Percentiles rank a stretch among this genome's conserved stretches.
phyloP scores from a whole-genome alignment of 2,797 vertebrate species.

The Mastacembelus armatus region DNA sequence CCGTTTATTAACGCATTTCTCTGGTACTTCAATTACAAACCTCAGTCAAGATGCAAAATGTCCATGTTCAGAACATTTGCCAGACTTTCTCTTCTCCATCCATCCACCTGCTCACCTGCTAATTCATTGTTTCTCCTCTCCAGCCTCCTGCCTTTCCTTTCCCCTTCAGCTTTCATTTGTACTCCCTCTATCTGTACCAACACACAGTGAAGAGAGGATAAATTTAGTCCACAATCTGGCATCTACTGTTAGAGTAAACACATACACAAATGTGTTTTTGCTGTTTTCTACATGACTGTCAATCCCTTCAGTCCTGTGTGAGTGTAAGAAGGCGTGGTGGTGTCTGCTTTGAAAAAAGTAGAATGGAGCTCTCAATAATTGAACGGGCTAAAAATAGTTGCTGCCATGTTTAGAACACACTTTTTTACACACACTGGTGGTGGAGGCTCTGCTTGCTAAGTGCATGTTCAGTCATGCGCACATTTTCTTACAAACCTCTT shows the following conservation, averaged over 20 bases:
- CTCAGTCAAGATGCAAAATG: neutral
- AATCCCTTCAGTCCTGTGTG: slow-evolving; percentile 12
- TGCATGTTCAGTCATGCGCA: slow-evolving; percentile 11
- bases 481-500: neutral
- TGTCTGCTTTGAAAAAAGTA: slow-evolving; percentile 50
- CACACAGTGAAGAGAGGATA: slow-evolving; percentile 18
- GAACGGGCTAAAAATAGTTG: slow-evolving; percentile 60
- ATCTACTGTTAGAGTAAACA: slow-evolving; percentile 42
- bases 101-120: neutral
- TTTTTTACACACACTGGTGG: slow-evolving; percentile 42
- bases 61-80: slow-evolving; percentile 3
- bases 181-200: slow-evolving; percentile 8
- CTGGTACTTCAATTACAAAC: slow-evolving; percentile 20
- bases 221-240: slow-evolving; percentile 37
- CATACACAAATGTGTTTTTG: slow-evolving; percentile 2
- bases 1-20: no score
- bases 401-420: slow-evolving; percentile 55
- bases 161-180: neutral
- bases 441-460: slow-evolving; percentile 6
- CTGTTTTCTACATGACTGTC: slow-evolving; percentile 18
- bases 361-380: slow-evolving; percentile 56
- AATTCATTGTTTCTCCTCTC: slow-evolving; percentile 16
- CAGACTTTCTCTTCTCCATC: neutral
- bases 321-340: slow-evolving; percentile 3
- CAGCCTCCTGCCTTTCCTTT: neutral